Evolutionary conservation across 2,797 vertebrate species (phyloP), one percentile per base, ranked within the genome.

Genomic region (Clamator glandarius): DNA sequence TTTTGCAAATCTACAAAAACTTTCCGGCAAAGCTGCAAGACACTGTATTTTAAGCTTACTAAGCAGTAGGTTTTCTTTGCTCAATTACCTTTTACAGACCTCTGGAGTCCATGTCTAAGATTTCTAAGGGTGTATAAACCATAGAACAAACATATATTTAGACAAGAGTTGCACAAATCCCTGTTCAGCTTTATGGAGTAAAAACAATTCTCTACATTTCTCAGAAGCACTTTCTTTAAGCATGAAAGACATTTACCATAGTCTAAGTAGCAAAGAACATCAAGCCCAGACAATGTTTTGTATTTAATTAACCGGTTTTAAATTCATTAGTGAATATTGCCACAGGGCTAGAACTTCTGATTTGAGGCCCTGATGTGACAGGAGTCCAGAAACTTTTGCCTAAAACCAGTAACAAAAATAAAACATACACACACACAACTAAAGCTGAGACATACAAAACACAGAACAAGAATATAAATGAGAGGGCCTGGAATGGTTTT

Each of bases 1-100:
- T 78, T 81, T 25, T 75, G 62, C 12, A 84, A 58, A 73, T 62
- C 42, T 66, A 16, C 42, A 57, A 50, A 50, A 17, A 11, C 7
- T 92, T 88, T 12, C 29, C 33, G 88, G 36, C 5, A 3, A 86
- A 75, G 58, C 67, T 84, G 58, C 54, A 81, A 95, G 54, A 51
- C 62, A 81, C 44, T 73, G 5, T 44, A 58, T 44, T 64, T 44
- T 92, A 91, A 90, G 72, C 21, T 35, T 82, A 50, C 39, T 58
- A 72, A 81, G 58, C 21, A 82, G 35, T 24, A 86, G 20, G 58
- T 75, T 88, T 83, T 64, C 23, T 78, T 78, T 81, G 58, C 66
- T 86, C 80, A 63, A 50, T 81, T 92, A 75, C 62, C 66, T 94
- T 89, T 86, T 39, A 72, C 31, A 90, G 39, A 84, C 16, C 66